phyloP scores from a whole-genome alignment of 2,797 vertebrate species.

The Catostomus latipinnis region DNA sequence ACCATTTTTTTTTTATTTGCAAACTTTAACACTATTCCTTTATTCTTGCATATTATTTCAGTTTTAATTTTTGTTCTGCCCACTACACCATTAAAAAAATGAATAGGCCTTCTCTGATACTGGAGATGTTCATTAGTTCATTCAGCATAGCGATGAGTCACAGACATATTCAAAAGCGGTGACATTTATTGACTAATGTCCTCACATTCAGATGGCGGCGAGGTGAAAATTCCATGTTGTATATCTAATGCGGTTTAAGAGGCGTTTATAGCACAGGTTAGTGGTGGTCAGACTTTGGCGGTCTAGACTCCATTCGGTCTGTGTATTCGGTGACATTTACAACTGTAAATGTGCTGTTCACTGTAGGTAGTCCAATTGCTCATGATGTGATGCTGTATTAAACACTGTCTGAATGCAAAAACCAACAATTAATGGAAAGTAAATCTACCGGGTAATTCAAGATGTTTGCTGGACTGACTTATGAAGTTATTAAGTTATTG shows the following conservation, averaged over 20 bases:
- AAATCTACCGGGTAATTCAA: not conserved
- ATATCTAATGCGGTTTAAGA: conserved; percentile 38
- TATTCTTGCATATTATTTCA: not conserved
- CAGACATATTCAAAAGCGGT: conserved; percentile 38
- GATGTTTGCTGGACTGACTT: not conserved
- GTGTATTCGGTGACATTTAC: conserved; percentile 53
- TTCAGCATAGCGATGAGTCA: conserved; percentile 17
- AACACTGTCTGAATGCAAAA: conserved; percentile 21
- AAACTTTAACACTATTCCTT: not conserved
- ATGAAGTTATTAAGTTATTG: not conserved
- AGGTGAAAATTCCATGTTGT: conserved; percentile 49
- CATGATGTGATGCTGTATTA: conserved; percentile 11
- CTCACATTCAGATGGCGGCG: conserved; percentile 44
- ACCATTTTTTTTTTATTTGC: not conserved
- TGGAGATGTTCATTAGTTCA: not conserved
- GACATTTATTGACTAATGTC: conserved; percentile 61
- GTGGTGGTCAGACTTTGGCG: not conserved
- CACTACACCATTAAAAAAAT: not conserved
- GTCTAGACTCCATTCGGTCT: not conserved
- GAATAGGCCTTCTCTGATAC: not conserved
- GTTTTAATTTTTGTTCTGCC: not conserved
- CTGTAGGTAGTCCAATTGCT: not conserved
- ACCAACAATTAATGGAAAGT: not conserved
- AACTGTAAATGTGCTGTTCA: not conserved
- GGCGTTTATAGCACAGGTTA: not conserved